A percentile compares a stretch with the other conserved stretches of the same genome.
phyloP scores from a whole-genome alignment of 2,888 invertebrate species.

The Parnassius mnemosyne region DNA sequence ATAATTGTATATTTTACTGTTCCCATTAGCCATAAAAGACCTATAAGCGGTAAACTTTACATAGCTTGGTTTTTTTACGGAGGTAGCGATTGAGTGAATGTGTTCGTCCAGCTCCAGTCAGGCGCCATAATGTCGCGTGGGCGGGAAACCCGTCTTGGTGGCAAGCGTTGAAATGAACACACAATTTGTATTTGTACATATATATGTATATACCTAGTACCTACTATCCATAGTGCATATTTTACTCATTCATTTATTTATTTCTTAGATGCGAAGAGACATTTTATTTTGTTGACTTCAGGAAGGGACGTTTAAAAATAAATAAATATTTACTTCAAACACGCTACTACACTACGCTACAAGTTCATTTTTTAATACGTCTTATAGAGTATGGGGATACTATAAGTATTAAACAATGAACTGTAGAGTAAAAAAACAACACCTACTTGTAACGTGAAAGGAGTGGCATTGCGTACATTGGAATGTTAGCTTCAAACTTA shows the following conservation, averaged over 20 bases:
- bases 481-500: conserved; percentile 16
- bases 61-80: conserved; percentile 41
- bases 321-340: background rate
- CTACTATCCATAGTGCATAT: conserved; percentile 24
- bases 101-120: conserved; percentile 47
- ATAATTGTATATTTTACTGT: no score
- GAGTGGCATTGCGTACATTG: conserved; percentile 11
- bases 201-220: conserved; percentile 27
- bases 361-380: no score
- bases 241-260: conserved; percentile 25
- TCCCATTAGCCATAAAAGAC: background rate
- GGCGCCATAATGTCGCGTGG: conserved; percentile 77
- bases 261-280: conserved; percentile 9
- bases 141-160: conserved; percentile 76
- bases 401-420: no score
- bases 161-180: conserved; percentile 51
- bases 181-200: conserved; percentile 35
- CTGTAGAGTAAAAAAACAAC: background rate
- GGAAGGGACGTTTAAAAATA: background rate
- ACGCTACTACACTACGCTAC: no score
- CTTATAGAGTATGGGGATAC: no score
- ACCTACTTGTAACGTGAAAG: conserved; percentile 14
- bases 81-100: conserved; percentile 58
- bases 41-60: conserved; percentile 26
- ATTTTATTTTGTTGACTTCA: conserved; percentile 5